Base-by-base conservation (phyloP, 2,888 invertebrate species). In the Bhutanitis thaidina region DNA sequence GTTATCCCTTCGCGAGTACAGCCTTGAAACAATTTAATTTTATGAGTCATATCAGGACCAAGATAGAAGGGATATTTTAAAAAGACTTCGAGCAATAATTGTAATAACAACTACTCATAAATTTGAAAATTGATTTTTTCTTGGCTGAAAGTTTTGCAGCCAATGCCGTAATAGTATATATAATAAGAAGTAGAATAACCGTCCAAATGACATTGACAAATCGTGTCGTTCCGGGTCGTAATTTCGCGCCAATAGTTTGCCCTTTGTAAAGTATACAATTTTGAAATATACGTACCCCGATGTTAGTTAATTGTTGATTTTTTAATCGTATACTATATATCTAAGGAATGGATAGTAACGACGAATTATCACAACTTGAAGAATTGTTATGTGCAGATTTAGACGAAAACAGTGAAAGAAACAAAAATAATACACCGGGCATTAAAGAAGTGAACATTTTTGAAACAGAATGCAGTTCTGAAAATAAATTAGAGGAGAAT, bases 311-410 rank as follows among this genome's bases (percentile, higher is more conserved):
- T 30, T 30, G 5, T 20, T 20, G 20, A 20, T 3, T 20, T 20
- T 20, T 20, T 3, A 20, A 3, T 20, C 20, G 2, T 20, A n/a
- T 30, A 3, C 30, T 8, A 4, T 4, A n/a, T 4, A 1, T 4
- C 9, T 25, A 35, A 30, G 39, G 44, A 44, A 66, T 70, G 70
- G 80, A 78, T 15, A 77, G 77, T 32, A 74, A 62, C 16, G 84
- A 89, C 52, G 90, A 90, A 59, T 59, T 90, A 53, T 64, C 84
- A 14, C 82, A 88, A 55, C 60, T 90, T 39, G 90, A 90, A 65
- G 80, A 86, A 59, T 62, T 90, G 44, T 57, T 90, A 35, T 78
- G 76, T 59, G 85, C 89, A 1, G 88, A 90, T 54, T 54, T 83
- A 44, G 62, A 64, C 32, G 70, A 74, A 20, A 58, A 57, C 30